phyloP scores from a whole-genome alignment of 1,140 invertebrate genomes.

The Apis florea region DNA sequence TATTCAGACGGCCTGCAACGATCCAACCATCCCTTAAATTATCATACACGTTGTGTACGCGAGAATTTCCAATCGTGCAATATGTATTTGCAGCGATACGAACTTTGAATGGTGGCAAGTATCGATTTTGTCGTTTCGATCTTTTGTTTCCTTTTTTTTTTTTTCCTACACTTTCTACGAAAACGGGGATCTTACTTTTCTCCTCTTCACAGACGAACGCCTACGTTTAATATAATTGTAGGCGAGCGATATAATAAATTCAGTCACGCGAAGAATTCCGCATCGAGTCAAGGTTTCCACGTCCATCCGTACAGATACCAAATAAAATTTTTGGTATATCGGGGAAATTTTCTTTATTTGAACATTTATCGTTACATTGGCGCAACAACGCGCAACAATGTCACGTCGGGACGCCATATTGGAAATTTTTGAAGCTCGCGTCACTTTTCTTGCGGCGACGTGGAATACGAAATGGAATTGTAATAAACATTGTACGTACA shows the following conservation, averaged over 20 bases:
- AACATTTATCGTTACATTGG: too few relatives aligned
- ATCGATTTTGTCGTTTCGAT: slow-evolving; percentile 6
- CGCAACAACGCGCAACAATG: too few relatives aligned
- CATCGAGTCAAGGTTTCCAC: slow-evolving; percentile 11
- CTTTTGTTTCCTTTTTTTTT: background rate
- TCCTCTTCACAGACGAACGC: background rate
- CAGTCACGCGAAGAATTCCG: slow-evolving; percentile 28
- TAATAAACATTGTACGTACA: too few relatives aligned
- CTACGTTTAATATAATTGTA: slow-evolving; percentile 17
- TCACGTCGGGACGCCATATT: too few relatives aligned
- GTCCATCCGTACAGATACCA: background rate
- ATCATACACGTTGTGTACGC: background rate
- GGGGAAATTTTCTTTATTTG: too few relatives aligned
- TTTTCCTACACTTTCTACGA: background rate
- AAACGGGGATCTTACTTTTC: background rate
- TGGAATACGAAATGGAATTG: too few relatives aligned
- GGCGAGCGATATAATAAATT: slow-evolving; percentile 21
- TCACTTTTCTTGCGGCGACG: too few relatives aligned
- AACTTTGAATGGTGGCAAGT: background rate
- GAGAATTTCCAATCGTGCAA: background rate
- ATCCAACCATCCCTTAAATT: slow-evolving; percentile 21
- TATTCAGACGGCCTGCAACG: background rate
- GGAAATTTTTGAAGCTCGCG: too few relatives aligned
- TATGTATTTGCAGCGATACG: background rate
- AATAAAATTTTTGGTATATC: too few relatives aligned